Percentiles rank a stretch among this genome's conserved stretches.
These are phyloP conservation scores for Paramisgurnus dabryanus DNA, from an alignment of 2,113 vertebrate species.

Conservation along the genomic window DNA sequence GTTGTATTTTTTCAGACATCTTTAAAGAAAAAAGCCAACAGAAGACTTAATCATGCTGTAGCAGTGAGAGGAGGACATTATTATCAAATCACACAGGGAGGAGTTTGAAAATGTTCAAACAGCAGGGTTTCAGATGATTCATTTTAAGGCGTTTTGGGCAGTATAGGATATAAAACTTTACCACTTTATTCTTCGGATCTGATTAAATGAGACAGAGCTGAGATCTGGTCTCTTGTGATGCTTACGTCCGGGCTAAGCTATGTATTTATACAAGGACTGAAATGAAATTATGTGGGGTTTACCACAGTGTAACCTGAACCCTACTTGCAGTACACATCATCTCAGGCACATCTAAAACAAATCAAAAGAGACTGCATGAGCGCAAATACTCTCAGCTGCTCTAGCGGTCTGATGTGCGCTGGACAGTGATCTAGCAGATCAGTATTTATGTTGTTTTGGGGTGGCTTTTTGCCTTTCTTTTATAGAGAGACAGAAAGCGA, in stretches of 20 bases:
- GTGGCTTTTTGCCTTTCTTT: too few species aligned
- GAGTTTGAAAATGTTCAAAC: not conserved
- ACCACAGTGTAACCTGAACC: constrained; percentile 29
- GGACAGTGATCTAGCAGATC: constrained; percentile 56
- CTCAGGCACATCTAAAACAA: constrained; percentile 44
- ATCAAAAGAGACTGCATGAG: constrained; percentile 43
- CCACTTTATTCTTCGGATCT: not conserved
- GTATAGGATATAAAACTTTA: too few species aligned
- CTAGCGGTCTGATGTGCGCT: constrained; percentile 32
- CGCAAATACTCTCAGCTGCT: constrained; percentile 45
- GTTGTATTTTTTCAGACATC: constrained; percentile 25
- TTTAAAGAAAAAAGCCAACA: constrained; percentile 8
- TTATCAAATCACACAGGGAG: constrained; percentile 19
- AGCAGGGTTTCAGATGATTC: too few species aligned
- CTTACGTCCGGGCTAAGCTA: not conserved
- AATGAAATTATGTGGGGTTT: not conserved
- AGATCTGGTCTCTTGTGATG: not conserved
- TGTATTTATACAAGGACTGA: constrained; percentile 13
- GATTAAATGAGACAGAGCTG: not conserved
- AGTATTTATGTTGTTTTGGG: not conserved
- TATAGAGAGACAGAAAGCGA: too few species aligned
- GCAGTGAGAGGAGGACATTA: constrained; percentile 1
- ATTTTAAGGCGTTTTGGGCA: too few species aligned
- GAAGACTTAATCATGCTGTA: constrained; percentile 22
- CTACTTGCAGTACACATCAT: constrained; percentile 33